Evolutionary conservation across 2,888 invertebrate species (phyloP), one percentile per base, ranked within the genome.

Genomic region (Tinea trinotella): DNA sequence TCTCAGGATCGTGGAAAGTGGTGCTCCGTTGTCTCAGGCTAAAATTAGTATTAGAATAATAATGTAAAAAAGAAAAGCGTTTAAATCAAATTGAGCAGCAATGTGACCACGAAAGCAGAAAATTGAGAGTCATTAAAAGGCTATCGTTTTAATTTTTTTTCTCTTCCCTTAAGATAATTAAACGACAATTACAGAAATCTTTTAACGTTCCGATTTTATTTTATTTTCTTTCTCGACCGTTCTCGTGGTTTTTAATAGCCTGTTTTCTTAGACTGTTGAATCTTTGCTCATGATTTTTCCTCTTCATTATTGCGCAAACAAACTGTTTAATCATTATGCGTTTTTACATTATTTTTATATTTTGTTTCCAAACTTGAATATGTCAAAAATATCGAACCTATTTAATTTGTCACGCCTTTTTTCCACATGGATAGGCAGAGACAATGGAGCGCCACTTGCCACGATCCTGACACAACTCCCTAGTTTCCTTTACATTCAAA

Each of bases 61-160:
- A n/a, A n/a, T n/a, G n/a, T n/a, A n/a, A n/a, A n/a, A n/a, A 30
- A 30, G 30, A 4, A 30, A 30, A 30, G n/a, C 30, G 7, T 30
- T 30, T 30, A 4, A 10, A 7, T 15, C 40, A 12, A 40, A 40
- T 5, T 3, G n/a, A n/a, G 6, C 40, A 19, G 46, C 46, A 1
- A 19, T 46, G 46, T 19, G 19, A 19, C 19, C 19, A 46, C 17
- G 46, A 19, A 17, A 19, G 46, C 69, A 72, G 67, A 70, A 76
- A 76, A 76, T 75, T 75, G 71, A 70, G 55, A 60, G 56, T 59
- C 64, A 64, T 65, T 66, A 64, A 62, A 61, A 73, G 65, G 66
- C 69, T 72, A 62, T 65, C 70, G 62, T 71, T 74, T 72, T 67
- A 76, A 76, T 75, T 76, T 71, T 68, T 55, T 57, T 59, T 58